phyloP scores from a whole-genome alignment of 2,888 invertebrate species.

The Melinaea menophilus region DNA sequence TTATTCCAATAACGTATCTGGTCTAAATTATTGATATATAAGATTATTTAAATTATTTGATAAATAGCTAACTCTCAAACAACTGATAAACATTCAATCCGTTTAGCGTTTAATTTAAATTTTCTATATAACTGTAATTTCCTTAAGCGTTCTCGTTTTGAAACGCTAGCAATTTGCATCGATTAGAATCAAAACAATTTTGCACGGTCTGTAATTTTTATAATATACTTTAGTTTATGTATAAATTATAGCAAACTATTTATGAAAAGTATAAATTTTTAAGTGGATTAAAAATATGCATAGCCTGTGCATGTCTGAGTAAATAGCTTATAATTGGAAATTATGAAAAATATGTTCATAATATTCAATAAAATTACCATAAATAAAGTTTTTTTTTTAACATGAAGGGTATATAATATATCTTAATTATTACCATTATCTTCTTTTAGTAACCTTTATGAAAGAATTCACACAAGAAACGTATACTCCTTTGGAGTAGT shows the following conservation, averaged over 20 bases:
- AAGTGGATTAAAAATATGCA: no score
- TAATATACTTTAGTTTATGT: constrained; percentile 4
- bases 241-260: constrained; percentile 7
- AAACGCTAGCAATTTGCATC: constrained; percentile 34
- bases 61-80: constrained; percentile 21
- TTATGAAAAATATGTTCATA: neutral
- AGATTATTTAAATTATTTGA: constrained; percentile 9
- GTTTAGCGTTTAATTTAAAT: constrained; percentile 21
- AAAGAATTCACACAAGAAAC: no score
- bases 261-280: neutral
- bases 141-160: constrained; percentile 23
- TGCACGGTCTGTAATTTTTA: constrained; percentile 22
- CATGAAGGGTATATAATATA: no score
- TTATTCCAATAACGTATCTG: neutral
- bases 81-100: constrained; percentile 22
- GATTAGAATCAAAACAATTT: constrained; percentile 35
- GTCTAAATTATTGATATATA: neutral
- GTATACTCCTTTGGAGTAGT: no score
- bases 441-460: no score
- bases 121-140: constrained; percentile 25
- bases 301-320: neutral
- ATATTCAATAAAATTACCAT: no score
- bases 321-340: constrained; percentile 3
- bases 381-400: no score
- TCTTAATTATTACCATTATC: no score